Conservation (phyloP, 2,888 invertebrate genomes). For the Trisateles emortualis region DNA sequence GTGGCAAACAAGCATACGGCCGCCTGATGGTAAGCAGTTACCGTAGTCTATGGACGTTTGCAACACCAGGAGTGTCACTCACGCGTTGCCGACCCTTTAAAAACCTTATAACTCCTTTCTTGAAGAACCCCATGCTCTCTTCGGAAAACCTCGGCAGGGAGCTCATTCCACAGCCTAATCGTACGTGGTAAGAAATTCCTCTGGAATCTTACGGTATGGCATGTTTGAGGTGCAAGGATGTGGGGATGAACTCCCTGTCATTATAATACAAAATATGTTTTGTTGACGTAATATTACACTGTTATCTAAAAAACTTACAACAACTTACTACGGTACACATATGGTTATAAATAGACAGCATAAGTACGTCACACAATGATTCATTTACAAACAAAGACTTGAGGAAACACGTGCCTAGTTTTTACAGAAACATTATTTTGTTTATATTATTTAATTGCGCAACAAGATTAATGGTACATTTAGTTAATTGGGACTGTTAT, state of each 20-base stretch:
- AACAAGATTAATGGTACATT: slow-evolving; percentile 15
- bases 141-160: too few species aligned
- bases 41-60: too few species aligned
- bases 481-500: slow-evolving; percentile 13
- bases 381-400: slow-evolving; percentile 42
- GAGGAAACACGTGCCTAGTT: slow-evolving; percentile 37
- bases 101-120: too few species aligned
- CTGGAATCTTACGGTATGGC: too few species aligned
- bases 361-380: slow-evolving; percentile 25
- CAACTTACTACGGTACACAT: neutral
- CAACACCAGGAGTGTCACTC: too few species aligned
- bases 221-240: too few species aligned
- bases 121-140: too few species aligned
- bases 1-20: too few species aligned
- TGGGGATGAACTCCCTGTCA: slow-evolving; percentile 20
- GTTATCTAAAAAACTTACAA: slow-evolving; percentile 6
- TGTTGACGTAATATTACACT: slow-evolving; percentile 6
- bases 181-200: too few species aligned
- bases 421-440: slow-evolving; percentile 42
- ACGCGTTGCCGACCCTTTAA: too few species aligned
- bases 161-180: too few species aligned
- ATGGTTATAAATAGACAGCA: slow-evolving; percentile 8
- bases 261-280: neutral
- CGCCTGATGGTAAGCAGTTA: too few species aligned
- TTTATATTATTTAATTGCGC: slow-evolving; percentile 36